Conservation (phyloP, 2,797 vertebrate species). For the Brachyrhaphis roseni region DNA sequence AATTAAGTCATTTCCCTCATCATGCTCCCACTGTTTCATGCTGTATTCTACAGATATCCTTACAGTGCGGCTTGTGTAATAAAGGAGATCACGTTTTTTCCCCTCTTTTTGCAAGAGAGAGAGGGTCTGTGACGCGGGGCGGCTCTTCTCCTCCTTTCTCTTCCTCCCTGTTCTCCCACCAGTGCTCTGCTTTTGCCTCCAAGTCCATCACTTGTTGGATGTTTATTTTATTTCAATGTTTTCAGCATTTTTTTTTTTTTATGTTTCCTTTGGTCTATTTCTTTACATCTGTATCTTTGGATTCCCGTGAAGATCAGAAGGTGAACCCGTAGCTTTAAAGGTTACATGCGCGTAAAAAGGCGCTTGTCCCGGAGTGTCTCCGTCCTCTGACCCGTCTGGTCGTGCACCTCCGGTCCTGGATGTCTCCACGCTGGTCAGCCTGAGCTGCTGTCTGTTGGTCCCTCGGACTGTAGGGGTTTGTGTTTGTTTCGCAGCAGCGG, state of each 20-base stretch:
- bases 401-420: constrained; percentile 18
- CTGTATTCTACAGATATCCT: background rate
- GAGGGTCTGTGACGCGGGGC: constrained; percentile 36
- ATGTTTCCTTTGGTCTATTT: background rate
- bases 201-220: constrained; percentile 61
- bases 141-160: constrained; percentile 41
- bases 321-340: constrained; percentile 14
- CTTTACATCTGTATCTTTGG: background rate
- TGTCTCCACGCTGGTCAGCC: constrained; percentile 14
- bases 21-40: background rate
- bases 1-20: background rate
- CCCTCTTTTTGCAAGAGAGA: constrained; percentile 10
- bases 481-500: constrained; percentile 10
- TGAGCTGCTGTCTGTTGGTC: constrained; percentile 36
- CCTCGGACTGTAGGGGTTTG: constrained; percentile 10
- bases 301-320: constrained; percentile 6
- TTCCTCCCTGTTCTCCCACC: constrained; percentile 41
- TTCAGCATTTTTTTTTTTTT: background rate
- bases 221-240: constrained; percentile 18
- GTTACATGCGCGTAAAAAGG: constrained; percentile 55
- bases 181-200: constrained; percentile 47
- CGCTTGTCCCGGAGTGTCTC: background rate
- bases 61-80: background rate
- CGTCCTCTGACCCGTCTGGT: background rate
- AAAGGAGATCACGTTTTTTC: background rate